Evolutionary conservation across 1,140 invertebrate genomes (phyloP), one percentile per base, ranked within the genome.

Genomic region (Drosophila fuyamai): DNA sequence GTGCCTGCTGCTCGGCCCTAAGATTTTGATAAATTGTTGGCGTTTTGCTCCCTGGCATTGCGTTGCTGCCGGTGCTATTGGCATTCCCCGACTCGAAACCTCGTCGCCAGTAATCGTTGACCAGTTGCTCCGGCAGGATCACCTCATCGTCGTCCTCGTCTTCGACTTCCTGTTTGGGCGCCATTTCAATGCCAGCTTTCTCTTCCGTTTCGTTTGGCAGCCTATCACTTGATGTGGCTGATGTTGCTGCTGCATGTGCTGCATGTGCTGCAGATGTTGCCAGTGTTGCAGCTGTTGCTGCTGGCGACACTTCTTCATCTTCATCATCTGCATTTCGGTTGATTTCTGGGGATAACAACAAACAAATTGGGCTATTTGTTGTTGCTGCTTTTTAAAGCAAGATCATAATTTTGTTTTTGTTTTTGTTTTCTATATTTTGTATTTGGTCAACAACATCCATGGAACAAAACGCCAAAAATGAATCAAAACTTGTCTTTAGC

Each of bases 71-170:
- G 16, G 32, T 76, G 55, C 16, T 70, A 18, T 56, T 85, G 40
- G 29, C 92, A 56, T 48, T 85, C 57, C 79, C 82, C 9, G 92
- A 36, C 66, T 96, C 95, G 82, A 96, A 93, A 77, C 94, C 95
- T 81, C 95, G 94, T 89, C 96, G 94, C 95, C 96, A 96, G 91
- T 96, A 92, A 50, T 58, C 95, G 75, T 95, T 95, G 73, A 96
- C 95, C 76, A 96, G 95, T 92, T 96, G 96, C 93, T 96, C 95
- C 36, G 16, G 41, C 44, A 55, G 47, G 29, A 27, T 14, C 12
- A 40, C 32, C 18, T n/a, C 36, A 36, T 46, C 54, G 13, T 46
- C 29, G 8, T 50, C 43, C 3, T 62, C 58, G 4, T 86, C 88
- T 41, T 81, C 40, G 47, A 89, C 70, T 23, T 89, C 62, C 74